Conservation (phyloP, 2,888 invertebrate species). For the Ischnura elegans region DNA sequence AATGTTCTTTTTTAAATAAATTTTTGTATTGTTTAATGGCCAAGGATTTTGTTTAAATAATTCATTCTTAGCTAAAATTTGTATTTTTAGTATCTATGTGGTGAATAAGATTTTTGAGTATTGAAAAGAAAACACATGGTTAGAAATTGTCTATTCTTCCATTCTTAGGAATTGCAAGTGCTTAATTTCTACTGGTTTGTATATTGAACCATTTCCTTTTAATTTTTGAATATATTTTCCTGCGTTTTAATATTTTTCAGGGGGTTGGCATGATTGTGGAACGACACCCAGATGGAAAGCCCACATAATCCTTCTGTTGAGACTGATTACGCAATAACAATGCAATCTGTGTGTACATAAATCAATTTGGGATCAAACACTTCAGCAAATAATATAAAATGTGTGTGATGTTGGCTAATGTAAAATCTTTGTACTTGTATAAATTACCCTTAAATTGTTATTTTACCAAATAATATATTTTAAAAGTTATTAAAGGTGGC, state of each 20-base stretch:
- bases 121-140: too few relatives aligned
- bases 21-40: too few relatives aligned
- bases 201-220: too few relatives aligned
- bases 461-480: constrained; percentile 37
- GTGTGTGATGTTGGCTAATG: background rate
- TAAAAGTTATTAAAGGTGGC: background rate
- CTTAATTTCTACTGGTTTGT: too few relatives aligned
- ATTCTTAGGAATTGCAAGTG: too few relatives aligned
- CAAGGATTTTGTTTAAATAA: too few relatives aligned
- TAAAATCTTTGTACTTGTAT: constrained; percentile 18
- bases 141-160: too few relatives aligned
- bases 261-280: constrained; percentile 95
- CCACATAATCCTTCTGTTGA: constrained; percentile 70
- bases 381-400: background rate
- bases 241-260: constrained; percentile 76
- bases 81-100: too few relatives aligned
- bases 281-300: constrained; percentile 89
- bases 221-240: background rate
- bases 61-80: too few relatives aligned
- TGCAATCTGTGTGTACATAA: constrained; percentile 68
- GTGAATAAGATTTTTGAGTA: too few relatives aligned
- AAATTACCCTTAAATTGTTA: constrained; percentile 33
- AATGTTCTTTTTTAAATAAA: too few relatives aligned
- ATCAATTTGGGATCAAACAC: constrained; percentile 58
- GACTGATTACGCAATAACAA: constrained; percentile 50